Evolutionary conservation across 2,888 invertebrate species (phyloP).

Genomic region (Dynastes hyllus): DNA sequence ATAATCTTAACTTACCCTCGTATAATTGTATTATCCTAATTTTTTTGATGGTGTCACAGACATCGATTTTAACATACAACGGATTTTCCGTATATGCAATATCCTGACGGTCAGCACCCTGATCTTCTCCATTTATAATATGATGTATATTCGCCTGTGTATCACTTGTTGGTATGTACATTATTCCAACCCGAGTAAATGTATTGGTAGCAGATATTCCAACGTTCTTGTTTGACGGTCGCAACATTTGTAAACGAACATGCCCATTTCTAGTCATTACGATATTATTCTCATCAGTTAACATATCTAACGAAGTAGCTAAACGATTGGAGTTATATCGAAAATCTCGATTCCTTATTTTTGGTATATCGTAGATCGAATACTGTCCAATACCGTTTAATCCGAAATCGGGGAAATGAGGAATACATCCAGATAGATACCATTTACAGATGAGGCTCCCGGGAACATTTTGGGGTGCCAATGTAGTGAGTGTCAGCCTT

Average conservation of each 20-base stretch:
- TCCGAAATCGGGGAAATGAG: conserved; percentile 82
- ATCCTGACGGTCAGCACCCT: conserved; percentile 89
- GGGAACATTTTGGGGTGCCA: conserved; percentile 83
- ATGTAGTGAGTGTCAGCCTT: conserved; percentile 85
- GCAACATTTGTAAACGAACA: conserved; percentile 81
- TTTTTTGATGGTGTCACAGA: conserved; percentile 98
- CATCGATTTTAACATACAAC: conserved; percentile 94
- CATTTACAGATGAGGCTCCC: conserved; percentile 68
- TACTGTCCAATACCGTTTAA: conserved; percentile 87
- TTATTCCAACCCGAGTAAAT: conserved; percentile 92
- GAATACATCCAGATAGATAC: conserved; percentile 89
- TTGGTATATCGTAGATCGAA: conserved; percentile 96
- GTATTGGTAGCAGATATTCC: conserved; percentile 89
- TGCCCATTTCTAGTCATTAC: conserved; percentile 82
- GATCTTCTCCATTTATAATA: conserved; percentile 96
- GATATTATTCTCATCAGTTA: conserved; percentile 74
- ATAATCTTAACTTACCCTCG: conserved; percentile 78
- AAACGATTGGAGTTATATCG: conserved; percentile 58
- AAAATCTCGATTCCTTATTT: conserved; percentile 80
- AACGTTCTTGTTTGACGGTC: conserved; percentile 74
- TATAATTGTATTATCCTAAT: conserved; percentile 94
- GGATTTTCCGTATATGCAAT: conserved; percentile 91
- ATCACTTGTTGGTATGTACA: conserved; percentile 85
- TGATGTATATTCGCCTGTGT: conserved; percentile 95
- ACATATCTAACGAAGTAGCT: conserved; percentile 56